Evolutionary conservation across 1,140 invertebrate genomes (phyloP).

Genomic region (Bombus confusus): DNA sequence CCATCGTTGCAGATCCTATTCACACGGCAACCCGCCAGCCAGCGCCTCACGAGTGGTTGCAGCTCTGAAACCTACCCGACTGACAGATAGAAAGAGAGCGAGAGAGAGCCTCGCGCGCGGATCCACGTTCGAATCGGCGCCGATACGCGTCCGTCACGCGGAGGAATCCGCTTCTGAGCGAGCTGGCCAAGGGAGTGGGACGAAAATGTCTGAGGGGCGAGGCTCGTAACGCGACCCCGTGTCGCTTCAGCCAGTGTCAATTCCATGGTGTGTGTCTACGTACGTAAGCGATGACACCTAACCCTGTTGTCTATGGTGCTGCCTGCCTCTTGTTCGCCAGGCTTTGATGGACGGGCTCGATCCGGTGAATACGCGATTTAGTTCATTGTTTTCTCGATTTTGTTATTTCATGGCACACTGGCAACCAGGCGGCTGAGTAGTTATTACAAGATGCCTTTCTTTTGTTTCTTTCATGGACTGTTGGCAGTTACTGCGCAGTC

Average conservation of each 20-base stretch:
- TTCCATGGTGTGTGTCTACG: conserved; percentile 58
- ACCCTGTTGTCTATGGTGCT: conserved; percentile 20
- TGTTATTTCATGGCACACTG: too few species aligned
- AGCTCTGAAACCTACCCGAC: background rate
- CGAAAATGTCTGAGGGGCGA: conserved; percentile 33
- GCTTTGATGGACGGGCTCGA: background rate
- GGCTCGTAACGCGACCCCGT: conserved; percentile 71
- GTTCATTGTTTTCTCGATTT: background rate
- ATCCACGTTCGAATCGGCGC: conserved; percentile 6
- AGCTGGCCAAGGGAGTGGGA: conserved; percentile 25
- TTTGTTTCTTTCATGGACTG: too few species aligned
- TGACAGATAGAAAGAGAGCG: background rate
- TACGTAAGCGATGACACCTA: conserved; percentile 52
- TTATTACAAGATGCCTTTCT: background rate
- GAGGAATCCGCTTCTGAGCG: conserved; percentile 29
- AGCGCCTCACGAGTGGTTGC: conserved; percentile 6
- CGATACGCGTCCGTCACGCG: conserved; percentile 33
- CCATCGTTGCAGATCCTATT: conserved; percentile 42
- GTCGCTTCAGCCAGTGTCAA: conserved; percentile 76
- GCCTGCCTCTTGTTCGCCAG: too few species aligned
- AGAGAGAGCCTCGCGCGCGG: conserved; percentile 11
- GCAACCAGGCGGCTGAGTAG: background rate
- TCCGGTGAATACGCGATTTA: background rate
- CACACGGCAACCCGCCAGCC: conserved; percentile 40
- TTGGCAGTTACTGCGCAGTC: too few species aligned